Evolutionary conservation across 2,797 vertebrate genomes (phyloP), one percentile per base, ranked within the genome.

Genomic region (Borostomias antarcticus): DNA sequence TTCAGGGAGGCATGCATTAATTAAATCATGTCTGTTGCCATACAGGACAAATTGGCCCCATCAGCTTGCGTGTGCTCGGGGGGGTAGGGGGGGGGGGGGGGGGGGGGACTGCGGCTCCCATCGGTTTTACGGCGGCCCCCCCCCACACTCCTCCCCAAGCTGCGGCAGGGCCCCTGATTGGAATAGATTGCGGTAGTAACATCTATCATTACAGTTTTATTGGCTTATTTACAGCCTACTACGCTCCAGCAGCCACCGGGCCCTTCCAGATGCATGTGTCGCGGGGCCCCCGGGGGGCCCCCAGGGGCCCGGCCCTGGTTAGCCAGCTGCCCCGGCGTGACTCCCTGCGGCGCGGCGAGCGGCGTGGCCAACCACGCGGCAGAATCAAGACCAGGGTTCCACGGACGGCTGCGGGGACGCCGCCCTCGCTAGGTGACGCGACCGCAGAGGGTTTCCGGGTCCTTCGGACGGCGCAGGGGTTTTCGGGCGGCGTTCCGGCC

Each of bases 211-310:
- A 69, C 10, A 30, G 29, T 67, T 81, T 81, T 73, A 81, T 79
- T 80, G 68, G 54, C 72, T 78, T 78, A 72, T 83, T 81, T 77
- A 77, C 74, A 54, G 69, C 47, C 68, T 48, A 53, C 63, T n/a
- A 17, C 57, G n/a, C 53, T 54, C 70, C 54, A 6, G 26, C 48
- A 25, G 72, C 60, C 32, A 50, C 26, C 37, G 26, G 61, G 43
- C 56, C 35, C 3, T 10, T 23, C 48, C 40, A 47, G 47, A 32
- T 60, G 66, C 28, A 43, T 52, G 67, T 40, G 29, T 6, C 40
- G 1, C 15, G 17, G 40, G 40, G n/a, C n/a, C n/a, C n/a, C n/a
- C n/a, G n/a, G n/a, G n/a, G n/a, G n/a, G n/a, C n/a, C n/a, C n/a
- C n/a, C n/a, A n/a, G n/a, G n/a, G n/a, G n/a, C n/a, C n/a, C n/a